Percentiles rank a stretch among this genome's conserved stretches.
Evolutionary conservation across 92 coral and sea anemone species (phyloP).

Genomic region (Parazoanthus swiftii): DNA sequence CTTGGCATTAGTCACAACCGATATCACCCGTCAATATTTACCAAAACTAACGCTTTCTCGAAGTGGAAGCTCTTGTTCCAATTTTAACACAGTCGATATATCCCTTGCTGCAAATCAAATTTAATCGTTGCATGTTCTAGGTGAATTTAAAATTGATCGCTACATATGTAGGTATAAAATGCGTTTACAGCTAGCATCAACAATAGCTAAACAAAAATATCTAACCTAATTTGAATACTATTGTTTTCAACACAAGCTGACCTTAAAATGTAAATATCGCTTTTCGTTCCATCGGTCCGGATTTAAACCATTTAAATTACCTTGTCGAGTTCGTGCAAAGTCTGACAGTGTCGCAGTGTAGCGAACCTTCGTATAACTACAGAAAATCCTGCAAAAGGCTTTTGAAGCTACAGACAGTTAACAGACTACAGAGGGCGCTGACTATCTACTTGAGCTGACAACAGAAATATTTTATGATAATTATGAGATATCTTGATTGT

Average conservation of each 20-base stretch:
- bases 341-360: not conserved
- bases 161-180: not conserved
- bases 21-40: not conserved
- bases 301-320: not conserved
- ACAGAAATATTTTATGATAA: no score
- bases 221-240: slow-evolving; percentile 27
- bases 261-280: slow-evolving; percentile 14
- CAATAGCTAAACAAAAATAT: slow-evolving; percentile 10
- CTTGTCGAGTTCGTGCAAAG: not conserved
- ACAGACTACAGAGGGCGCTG: no score
- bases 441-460: no score
- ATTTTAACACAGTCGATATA: not conserved
- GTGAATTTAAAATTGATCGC: not conserved
- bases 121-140: not conserved
- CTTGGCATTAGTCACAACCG: slow-evolving; percentile 13
- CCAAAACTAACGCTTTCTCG: not conserved
- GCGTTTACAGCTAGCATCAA: not conserved
- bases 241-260: slow-evolving; percentile 2
- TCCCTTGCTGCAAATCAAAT: not conserved
- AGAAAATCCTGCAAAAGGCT: no score
- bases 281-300: not conserved
- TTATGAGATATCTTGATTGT: no score
- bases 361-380: no score
- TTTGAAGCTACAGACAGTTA: no score
- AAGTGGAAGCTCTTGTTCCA: not conserved